Conservation (phyloP, 2,888 invertebrate genomes). For the Parascotia fuliginaria region DNA sequence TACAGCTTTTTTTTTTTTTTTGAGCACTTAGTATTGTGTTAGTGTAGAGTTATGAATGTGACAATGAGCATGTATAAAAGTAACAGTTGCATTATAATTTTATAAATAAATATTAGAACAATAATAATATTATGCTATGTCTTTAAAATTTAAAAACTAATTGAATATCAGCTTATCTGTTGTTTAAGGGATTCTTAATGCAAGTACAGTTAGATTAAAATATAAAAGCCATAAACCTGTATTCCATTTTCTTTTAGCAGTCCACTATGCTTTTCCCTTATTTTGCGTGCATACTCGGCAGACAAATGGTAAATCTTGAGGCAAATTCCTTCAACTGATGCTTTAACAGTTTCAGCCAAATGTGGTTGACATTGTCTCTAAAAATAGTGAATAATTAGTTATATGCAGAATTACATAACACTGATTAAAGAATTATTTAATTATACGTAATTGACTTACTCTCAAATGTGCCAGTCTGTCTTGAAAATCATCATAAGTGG, state of each 20-base stretch:
- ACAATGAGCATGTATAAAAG: too few species aligned
- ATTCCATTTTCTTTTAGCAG: slow-evolving; percentile 96
- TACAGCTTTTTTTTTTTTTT: too few species aligned
- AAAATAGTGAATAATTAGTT: slow-evolving; percentile 35
- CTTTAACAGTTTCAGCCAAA: slow-evolving; percentile 96
- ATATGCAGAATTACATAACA: slow-evolving; percentile 8
- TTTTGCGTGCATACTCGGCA: slow-evolving; percentile 95
- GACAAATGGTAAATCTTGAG: slow-evolving; percentile 96
- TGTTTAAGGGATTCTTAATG: not conserved
- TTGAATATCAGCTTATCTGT: too few species aligned
- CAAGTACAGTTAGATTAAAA: not conserved
- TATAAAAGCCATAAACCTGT: slow-evolving; percentile 67
- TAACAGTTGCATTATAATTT: too few species aligned
- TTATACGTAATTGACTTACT: slow-evolving; percentile 56
- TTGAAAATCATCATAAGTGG: slow-evolving; percentile 97
- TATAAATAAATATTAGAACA: too few species aligned
- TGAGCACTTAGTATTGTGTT: too few species aligned
- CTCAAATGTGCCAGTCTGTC: slow-evolving; percentile 95
- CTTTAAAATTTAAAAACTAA: too few species aligned
- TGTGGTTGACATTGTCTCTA: slow-evolving; percentile 97
- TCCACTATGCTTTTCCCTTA: slow-evolving; percentile 93
- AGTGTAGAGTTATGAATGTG: too few species aligned
- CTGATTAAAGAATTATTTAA: not conserved
- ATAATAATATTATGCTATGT: too few species aligned
- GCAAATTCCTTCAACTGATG: slow-evolving; percentile 97